These are phyloP conservation scores for Platycnemis pennipes DNA, from an alignment of 2,888 invertebrate genomes.

Conservation along the genomic window DNA sequence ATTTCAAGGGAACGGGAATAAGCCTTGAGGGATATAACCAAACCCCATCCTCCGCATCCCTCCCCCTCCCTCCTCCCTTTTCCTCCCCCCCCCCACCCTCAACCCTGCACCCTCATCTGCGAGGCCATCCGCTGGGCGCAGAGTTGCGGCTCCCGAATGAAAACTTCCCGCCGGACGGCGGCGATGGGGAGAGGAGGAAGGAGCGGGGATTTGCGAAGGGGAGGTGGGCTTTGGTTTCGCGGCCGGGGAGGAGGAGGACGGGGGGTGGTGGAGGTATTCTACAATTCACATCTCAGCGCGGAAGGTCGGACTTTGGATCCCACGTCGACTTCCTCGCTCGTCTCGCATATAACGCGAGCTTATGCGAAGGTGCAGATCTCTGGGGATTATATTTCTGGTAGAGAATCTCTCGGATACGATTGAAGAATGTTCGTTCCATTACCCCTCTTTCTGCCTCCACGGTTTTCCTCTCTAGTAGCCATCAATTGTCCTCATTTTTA, in stretches of 20 bases:
- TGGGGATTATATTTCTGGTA: not conserved
- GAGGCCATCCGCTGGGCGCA: not conserved
- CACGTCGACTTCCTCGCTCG: not conserved
- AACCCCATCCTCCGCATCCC: not conserved
- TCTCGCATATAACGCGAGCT: not conserved
- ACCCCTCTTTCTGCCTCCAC: too few species aligned
- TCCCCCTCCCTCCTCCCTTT: not conserved
- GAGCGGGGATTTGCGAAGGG: not conserved
- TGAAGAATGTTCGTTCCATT: not conserved
- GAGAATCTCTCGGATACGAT: not conserved
- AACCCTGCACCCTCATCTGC: not conserved
- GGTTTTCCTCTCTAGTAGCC: not conserved
- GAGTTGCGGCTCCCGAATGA: not conserved
- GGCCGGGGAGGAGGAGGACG: not conserved
- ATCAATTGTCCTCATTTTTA: not conserved
- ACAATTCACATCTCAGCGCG: not conserved
- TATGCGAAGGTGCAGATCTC: not conserved
- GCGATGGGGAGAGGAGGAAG: not conserved
- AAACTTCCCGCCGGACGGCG: not conserved
- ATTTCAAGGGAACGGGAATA: conserved; percentile 58
- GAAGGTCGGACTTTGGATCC: not conserved
- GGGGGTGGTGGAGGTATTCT: not conserved
- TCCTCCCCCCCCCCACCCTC: not conserved
- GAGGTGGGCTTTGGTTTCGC: not conserved
- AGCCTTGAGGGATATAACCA: conserved; percentile 60